These are phyloP conservation scores for Phylloscopus whistleri DNA, from an alignment of 2,113 vertebrate genomes.

Conservation along the genomic window DNA sequence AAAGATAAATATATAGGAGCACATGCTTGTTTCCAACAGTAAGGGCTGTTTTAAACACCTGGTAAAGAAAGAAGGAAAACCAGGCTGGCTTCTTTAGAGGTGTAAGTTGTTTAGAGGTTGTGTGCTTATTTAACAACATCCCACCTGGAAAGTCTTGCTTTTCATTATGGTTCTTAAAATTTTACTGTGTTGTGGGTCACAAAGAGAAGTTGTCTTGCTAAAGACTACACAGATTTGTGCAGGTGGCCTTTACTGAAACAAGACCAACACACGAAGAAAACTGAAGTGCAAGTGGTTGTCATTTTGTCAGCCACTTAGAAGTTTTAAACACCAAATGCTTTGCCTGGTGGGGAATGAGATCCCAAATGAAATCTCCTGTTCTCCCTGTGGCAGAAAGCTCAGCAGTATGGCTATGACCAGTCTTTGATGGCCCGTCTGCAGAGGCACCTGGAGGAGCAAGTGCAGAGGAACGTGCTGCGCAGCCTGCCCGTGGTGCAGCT, in stretches of 20 bases:
- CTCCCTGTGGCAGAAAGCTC: slow-evolving; percentile 74
- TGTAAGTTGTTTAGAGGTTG: background rate
- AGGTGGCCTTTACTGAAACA: background rate
- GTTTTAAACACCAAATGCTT: background rate
- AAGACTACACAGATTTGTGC: background rate
- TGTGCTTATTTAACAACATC: background rate
- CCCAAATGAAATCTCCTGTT: background rate
- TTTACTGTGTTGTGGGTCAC: background rate
- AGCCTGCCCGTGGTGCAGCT: slow-evolving; percentile 73
- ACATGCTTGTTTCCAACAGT: background rate
- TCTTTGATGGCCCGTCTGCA: slow-evolving; percentile 83
- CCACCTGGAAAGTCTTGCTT: background rate
- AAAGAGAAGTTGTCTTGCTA: background rate
- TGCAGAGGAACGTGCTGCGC: background rate
- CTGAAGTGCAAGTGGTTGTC: background rate
- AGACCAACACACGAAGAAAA: background rate
- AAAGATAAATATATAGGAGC: background rate
- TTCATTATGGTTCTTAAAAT: background rate
- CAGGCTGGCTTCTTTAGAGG: background rate
- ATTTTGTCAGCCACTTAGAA: background rate
- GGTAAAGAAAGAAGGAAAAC: background rate
- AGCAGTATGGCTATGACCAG: slow-evolving; percentile 79
- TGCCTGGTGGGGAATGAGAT: background rate
- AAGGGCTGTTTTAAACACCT: background rate
- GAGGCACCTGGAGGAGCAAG: slow-evolving; percentile 62